phyloP scores from a whole-genome alignment of 2,113 vertebrate species.

The Chrysemys picta region DNA sequence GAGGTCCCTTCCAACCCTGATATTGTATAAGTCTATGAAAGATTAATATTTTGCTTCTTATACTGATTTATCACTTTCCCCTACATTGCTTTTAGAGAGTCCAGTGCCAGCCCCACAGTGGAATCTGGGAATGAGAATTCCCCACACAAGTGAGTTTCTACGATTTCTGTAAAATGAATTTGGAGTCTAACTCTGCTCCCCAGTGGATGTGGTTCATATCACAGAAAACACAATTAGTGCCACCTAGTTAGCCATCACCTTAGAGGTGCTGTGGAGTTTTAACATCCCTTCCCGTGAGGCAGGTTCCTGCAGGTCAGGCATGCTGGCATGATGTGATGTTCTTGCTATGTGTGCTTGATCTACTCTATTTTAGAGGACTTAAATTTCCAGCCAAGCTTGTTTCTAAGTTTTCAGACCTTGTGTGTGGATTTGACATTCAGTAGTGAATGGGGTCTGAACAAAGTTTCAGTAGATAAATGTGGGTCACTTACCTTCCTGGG shows the following conservation, averaged over 20 bases:
- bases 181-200: neutral
- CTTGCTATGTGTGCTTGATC: neutral
- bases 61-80: neutral
- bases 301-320: neutral
- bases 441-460: neutral
- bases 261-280: neutral
- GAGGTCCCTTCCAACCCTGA: too few species aligned
- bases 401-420: neutral
- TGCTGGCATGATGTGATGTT: neutral
- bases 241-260: neutral
- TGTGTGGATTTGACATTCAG: neutral
- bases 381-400: neutral
- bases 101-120: neutral
- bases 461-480: too few species aligned
- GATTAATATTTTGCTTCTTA: neutral
- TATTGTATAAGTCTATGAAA: neutral
- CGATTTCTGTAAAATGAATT: neutral
- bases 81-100: neutral
- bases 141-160: neutral
- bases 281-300: neutral
- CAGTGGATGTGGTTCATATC: neutral
- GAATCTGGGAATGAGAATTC: neutral
- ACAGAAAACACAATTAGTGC: neutral
- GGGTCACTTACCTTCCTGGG: neutral
- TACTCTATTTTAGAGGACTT: neutral